Evolutionary conservation across 2,113 vertebrate genomes (phyloP).

Genomic region (Platysteira castanea): DNA sequence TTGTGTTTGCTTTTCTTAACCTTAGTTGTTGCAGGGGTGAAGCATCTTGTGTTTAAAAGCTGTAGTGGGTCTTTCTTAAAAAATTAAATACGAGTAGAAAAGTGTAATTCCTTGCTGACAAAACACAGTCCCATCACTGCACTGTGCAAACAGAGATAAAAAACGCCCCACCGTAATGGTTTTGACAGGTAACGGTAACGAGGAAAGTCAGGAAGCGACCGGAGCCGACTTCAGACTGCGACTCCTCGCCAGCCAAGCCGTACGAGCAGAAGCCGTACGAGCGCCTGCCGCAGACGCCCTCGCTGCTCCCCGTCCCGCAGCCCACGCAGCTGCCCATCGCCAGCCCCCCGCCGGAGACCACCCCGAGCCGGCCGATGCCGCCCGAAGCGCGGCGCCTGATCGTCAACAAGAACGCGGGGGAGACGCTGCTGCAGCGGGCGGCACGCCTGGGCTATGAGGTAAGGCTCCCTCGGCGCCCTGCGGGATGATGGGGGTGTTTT

Average conservation of each 20-base stretch:
- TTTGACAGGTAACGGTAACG: slow-evolving; percentile 69
- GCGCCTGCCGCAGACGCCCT: slow-evolving; percentile 68
- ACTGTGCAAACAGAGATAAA: neutral
- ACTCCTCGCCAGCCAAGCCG: slow-evolving; percentile 72
- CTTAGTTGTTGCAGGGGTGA: neutral
- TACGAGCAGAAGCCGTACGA: slow-evolving; percentile 69
- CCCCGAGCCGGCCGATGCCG: slow-evolving; percentile 89
- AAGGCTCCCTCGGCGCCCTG: neutral
- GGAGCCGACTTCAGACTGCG: slow-evolving; percentile 71
- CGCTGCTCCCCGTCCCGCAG: slow-evolving; percentile 61
- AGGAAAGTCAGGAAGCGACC: slow-evolving; percentile 76
- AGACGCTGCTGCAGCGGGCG: slow-evolving; percentile 93
- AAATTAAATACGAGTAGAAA: neutral
- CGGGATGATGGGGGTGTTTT: neutral
- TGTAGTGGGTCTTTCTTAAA: neutral
- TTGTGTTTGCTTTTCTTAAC: neutral
- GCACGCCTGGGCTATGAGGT: slow-evolving; percentile 96
- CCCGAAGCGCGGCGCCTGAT: slow-evolving; percentile 93
- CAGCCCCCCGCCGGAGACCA: slow-evolving; percentile 68
- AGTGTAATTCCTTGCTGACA: neutral
- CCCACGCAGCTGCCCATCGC: slow-evolving; percentile 45
- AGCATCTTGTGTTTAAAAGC: neutral
- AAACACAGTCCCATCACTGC: neutral
- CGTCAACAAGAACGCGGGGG: slow-evolving; percentile 97
- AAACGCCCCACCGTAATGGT: rapidly evolving